Base-by-base conservation (phyloP, 2,113 vertebrate species). In the Hippopotamus amphibius region DNA sequence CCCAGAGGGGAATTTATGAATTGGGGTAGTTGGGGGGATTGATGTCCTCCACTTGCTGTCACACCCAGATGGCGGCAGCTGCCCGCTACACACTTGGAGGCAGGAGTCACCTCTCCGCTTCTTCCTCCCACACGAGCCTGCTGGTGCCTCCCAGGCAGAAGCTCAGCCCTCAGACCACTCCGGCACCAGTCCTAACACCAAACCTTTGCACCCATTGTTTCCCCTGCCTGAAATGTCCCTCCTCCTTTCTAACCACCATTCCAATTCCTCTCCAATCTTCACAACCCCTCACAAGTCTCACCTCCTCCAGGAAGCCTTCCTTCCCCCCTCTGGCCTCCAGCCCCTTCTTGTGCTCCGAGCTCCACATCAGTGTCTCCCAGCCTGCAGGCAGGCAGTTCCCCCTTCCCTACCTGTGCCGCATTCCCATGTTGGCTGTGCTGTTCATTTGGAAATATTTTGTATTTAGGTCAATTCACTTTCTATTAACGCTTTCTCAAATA, bases 261-360 rank as follows among this genome's bases (percentile, higher is more conserved):
- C 57, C 41, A 66, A 11, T 17, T 65, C 77, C 50, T 82, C 33
- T 28, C 5, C 48, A 43, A 1, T 19, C 50, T n/a, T 33, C 48
- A 41, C 19, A 14, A 7, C 48, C 5, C n/a, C 22, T 9, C 46
- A 17, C 26, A 30, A 84, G 61, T 33, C 55, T 55, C 28, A 4
- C 82, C 74, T 65, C 82, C 66, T 65, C 94, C n/a, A 63, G 28
- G 94, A 71, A 87, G 72, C 7, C 63, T 19, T 79, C 41, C 68
- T 30, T 6, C 17, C 86, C 28, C 37, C 11, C 13, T 37, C 69
- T 30, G 16, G 37, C 50, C 19, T 59, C 61, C 1, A 6, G 33
- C 5, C 61, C 26, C 28, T 26, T 33, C 21, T 22, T 26, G 4
- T 1, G 61, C 61, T 26, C 88, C 3, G 33, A 69, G 53, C 11